Conservation (phyloP, 2,113 vertebrate genomes). For the Fulica atra region DNA sequence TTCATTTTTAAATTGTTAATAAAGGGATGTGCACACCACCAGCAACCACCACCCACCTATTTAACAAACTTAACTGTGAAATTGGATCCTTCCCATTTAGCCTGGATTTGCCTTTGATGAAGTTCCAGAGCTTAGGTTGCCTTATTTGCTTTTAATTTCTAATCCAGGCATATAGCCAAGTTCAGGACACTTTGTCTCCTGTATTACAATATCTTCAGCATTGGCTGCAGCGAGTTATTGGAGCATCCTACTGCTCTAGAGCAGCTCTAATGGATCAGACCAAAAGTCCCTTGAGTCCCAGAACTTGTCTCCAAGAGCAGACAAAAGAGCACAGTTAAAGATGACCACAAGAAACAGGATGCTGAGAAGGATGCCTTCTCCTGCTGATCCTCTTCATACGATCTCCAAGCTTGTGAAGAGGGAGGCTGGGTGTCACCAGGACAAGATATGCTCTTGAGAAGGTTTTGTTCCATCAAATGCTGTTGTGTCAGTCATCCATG, state of each 20-base stretch:
- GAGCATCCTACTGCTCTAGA: not conserved
- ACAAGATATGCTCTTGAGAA: not conserved
- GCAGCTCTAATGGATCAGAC: not conserved
- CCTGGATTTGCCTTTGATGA: conserved; percentile 57
- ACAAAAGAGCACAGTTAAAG: not conserved
- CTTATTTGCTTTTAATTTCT: conserved; percentile 66
- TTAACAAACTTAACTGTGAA: conserved; percentile 63
- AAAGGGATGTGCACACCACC: conserved; percentile 5
- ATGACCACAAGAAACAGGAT: not conserved
- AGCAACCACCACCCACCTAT: conserved; percentile 39
- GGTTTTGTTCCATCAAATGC: not conserved
- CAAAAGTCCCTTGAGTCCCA: not conserved
- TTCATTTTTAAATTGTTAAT: conserved; percentile 39
- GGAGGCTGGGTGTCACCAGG: not conserved
- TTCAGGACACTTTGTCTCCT: conserved; percentile 27
- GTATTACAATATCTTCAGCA: not conserved
- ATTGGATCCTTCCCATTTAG: conserved; percentile 62
- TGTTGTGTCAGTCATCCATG: not conserved
- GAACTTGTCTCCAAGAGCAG: not conserved
- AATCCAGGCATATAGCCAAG: conserved; percentile 45
- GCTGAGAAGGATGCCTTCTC: not conserved
- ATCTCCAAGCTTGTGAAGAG: not conserved
- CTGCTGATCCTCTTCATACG: not conserved
- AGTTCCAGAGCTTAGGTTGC: conserved; percentile 55
- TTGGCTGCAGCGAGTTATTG: fast-evolving